Percentiles rank a stretch among this genome's conserved stretches.
These are phyloP conservation scores for Numida meleagris DNA, from an alignment of 2,113 vertebrate species.

Conservation along the genomic window DNA sequence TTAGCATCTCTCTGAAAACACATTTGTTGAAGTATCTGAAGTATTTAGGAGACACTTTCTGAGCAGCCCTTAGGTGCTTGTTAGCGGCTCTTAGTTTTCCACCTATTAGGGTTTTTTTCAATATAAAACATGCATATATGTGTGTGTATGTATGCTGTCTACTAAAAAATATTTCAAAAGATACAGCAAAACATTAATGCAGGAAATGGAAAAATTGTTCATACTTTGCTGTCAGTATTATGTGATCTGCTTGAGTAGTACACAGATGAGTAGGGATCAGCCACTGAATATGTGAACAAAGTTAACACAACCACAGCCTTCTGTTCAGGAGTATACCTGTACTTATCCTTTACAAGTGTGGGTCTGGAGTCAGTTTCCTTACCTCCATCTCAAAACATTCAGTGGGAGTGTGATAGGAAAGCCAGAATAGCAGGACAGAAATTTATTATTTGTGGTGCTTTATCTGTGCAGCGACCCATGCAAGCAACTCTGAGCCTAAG, in stretches of 20 bases:
- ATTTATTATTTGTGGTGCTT: neutral
- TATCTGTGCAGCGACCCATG: neutral
- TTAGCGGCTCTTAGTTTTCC: neutral
- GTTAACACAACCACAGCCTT: neutral
- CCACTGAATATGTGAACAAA: rapidly evolving
- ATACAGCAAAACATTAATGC: neutral
- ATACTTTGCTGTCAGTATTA: neutral
- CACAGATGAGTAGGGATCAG: neutral
- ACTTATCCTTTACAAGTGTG: neutral
- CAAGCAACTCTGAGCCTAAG: neutral
- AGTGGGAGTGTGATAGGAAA: neutral
- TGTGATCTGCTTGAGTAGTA: neutral
- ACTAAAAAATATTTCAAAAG: neutral
- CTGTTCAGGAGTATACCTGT: neutral
- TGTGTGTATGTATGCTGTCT: neutral
- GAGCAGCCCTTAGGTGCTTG: neutral
- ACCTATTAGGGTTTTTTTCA: neutral
- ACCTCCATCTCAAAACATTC: neutral
- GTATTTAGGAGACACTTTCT: neutral
- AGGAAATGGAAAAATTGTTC: neutral
- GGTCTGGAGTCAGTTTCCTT: neutral
- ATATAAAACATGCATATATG: neutral
- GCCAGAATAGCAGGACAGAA: neutral
- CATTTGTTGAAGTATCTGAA: neutral
- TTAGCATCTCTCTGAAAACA: neutral